Evolutionary conservation across 2,888 invertebrate species (phyloP), one percentile per base, ranked within the genome.

Genomic region (Cremastinae sp.): DNA sequence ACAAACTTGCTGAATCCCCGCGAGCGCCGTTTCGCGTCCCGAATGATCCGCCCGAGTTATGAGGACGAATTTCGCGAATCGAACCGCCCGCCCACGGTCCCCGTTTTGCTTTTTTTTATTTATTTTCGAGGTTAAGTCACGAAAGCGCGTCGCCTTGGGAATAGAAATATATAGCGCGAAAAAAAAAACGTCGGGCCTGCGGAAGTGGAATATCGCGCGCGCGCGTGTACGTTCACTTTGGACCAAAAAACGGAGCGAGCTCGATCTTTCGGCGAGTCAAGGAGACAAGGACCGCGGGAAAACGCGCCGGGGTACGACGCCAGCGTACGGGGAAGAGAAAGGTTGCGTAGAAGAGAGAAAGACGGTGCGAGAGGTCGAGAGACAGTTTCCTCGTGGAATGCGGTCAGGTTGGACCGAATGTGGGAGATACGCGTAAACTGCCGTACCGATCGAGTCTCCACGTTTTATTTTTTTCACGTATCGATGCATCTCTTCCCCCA

Each of bases 381-480:
- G 82, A 83, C 81, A 81, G 82, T 85, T 85, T 84, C 80, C 75
- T 79, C 61, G 51, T 70, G 86, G 86, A 86, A 85, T 85, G 85
- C 85, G 86, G 85, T 86, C 84, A 83, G 81, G 79, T 84, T 83
- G 79, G 81, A 78, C 78, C 79, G 77, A 82, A 82, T 81, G 81
- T 81, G 81, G 79, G 82, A 83, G 83, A 84, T 81, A 58, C 79
- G 45, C 56, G 76, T 34, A 38, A 62, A 28, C 65, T 58, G 45
- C 73, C 70, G 49, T 54, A 58, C 56, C 51, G 58, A 41, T 43
- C 53, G 51, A 56, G 74, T 62, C 65, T 76, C 74, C 59, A 61
- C 43, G 54, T 53, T 56, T 69, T 47, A 34, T 47, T 10, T 45
- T 14, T 22, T 7, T 45, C 28, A 5, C 5, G 28, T 28, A 28